These are phyloP conservation scores for Pseudomyrmex cubaensis DNA, from an alignment of 1,140 invertebrate genomes.

Conservation along the genomic window DNA sequence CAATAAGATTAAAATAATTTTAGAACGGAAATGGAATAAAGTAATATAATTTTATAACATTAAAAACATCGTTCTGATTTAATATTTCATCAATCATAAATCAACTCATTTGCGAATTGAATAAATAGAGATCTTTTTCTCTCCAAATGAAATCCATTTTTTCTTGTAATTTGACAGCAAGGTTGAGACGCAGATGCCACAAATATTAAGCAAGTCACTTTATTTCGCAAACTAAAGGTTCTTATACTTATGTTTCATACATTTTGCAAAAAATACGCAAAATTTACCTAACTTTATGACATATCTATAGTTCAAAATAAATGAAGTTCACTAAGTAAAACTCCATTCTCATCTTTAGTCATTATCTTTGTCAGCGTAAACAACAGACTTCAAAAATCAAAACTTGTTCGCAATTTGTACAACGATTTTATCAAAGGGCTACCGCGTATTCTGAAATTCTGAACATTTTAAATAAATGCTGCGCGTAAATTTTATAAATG, in stretches of 20 bases:
- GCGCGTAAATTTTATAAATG: background rate
- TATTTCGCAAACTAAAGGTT: background rate
- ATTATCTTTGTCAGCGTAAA: too few species aligned
- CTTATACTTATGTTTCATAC: background rate
- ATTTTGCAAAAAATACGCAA: background rate
- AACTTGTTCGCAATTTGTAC: background rate
- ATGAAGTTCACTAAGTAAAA: too few species aligned
- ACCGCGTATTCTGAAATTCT: conserved; percentile 17
- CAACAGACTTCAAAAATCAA: too few species aligned
- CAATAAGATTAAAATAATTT: conserved; percentile 47
- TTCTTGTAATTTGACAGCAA: conserved; percentile 21
- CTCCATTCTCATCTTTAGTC: too few species aligned
- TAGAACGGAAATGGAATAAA: background rate
- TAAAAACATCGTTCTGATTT: background rate
- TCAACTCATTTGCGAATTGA: background rate
- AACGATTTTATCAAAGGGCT: background rate
- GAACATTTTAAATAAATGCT: too few species aligned
- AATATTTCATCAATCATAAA: conserved; percentile 32
- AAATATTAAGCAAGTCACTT: conserved; percentile 9
- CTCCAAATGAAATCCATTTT: background rate
- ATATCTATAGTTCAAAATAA: background rate
- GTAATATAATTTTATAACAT: conserved; percentile 14
- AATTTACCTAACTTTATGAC: background rate
- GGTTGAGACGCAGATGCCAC: background rate
- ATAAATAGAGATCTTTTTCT: conserved; percentile 1